Evolutionary conservation across 2,113 vertebrate species (phyloP).

Genomic region (Lamprotornis superbus): DNA sequence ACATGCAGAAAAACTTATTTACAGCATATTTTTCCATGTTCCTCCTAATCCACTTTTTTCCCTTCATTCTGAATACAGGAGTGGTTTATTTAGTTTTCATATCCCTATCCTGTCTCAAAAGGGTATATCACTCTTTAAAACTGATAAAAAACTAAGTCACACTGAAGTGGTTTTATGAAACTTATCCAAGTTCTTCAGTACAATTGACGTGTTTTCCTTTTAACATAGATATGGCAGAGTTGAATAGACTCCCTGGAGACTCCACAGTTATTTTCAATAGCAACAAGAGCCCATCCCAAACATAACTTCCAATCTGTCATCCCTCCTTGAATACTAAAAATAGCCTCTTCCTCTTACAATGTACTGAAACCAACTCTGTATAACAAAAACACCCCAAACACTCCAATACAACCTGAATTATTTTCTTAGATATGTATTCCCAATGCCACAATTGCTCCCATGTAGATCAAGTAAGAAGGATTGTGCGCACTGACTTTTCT

Average conservation of each 20-base stretch:
- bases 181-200: background rate
- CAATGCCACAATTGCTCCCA: background rate
- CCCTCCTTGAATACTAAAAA: conserved; percentile 18
- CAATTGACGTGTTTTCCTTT: conserved; percentile 16
- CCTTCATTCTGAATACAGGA: background rate
- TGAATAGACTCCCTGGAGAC: conserved; percentile 13
- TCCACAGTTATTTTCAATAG: conserved; percentile 32
- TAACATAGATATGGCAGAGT: background rate
- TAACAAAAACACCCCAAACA: background rate
- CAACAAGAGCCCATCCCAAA: conserved; percentile 37
- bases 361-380: background rate
- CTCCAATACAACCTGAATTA: background rate
- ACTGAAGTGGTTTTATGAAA: conserved; percentile 34
- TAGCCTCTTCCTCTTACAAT: background rate
- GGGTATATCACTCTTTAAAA: background rate
- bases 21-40: background rate
- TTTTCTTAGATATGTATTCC: background rate
- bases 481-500: background rate
- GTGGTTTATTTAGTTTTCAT: background rate
- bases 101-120: background rate
- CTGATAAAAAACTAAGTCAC: background rate
- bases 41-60: background rate
- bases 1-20: background rate
- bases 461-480: background rate
- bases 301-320: conserved; percentile 47